Conservation (phyloP, 2,888 invertebrate genomes). For the Stomorhina lunata region DNA sequence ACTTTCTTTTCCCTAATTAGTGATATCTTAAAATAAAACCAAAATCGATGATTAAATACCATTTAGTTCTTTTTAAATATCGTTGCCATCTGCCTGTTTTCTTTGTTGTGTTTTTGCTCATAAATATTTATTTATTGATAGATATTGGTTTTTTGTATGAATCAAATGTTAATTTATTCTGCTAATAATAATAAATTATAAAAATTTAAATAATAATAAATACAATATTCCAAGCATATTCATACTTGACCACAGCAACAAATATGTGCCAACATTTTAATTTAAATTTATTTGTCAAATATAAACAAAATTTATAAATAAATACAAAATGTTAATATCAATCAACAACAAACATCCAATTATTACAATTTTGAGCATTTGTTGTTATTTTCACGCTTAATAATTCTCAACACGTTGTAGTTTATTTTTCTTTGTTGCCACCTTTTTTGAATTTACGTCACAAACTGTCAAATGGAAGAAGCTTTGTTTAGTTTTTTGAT, state of each 20-base stretch:
- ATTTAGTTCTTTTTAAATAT: too few relatives aligned
- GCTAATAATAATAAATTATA: slow-evolving; percentile 28
- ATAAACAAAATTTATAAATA: slow-evolving; percentile 49
- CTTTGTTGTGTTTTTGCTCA: too few relatives aligned
- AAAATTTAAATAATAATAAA: slow-evolving; percentile 5
- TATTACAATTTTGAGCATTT: neutral
- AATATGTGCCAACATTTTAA: slow-evolving; percentile 61
- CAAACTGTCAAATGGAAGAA: neutral
- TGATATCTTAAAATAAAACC: too few relatives aligned
- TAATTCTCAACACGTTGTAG: slow-evolving; percentile 36
- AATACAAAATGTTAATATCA: slow-evolving; percentile 15
- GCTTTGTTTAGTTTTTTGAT: neutral
- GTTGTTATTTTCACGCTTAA: slow-evolving; percentile 3
- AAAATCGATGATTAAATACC: too few relatives aligned
- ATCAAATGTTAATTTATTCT: slow-evolving; percentile 13
- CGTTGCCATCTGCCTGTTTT: too few relatives aligned
- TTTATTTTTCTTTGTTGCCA: neutral
- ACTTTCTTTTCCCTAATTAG: too few relatives aligned
- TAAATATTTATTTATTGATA: neutral
- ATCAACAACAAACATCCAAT: neutral
- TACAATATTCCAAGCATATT: slow-evolving; percentile 25
- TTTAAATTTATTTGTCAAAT: slow-evolving; percentile 63
- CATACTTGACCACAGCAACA: slow-evolving; percentile 44
- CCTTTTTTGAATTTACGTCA: slow-evolving; percentile 42
- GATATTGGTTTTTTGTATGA: neutral